Conservation (phyloP, 1,140 invertebrate genomes). For the Hetaerina americana region DNA sequence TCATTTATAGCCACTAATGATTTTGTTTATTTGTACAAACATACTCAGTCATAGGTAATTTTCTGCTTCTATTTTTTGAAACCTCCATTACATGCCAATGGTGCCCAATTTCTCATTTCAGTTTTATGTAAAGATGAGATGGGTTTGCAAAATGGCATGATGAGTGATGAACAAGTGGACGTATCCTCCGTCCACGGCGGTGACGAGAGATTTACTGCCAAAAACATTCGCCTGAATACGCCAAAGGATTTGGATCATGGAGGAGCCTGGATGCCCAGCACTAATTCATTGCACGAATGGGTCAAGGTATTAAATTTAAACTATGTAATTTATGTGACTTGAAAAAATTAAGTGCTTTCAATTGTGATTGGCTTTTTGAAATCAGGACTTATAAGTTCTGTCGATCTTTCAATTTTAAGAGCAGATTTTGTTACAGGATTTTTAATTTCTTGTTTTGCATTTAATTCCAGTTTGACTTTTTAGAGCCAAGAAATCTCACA, state of each 20-base stretch:
- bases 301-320: conserved; percentile 32
- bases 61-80: no score
- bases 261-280: conserved; percentile 42
- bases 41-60: no score
- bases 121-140: conserved; percentile 44
- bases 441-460: conserved; percentile 9
- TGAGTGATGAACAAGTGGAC: conserved; percentile 42
- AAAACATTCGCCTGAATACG: conserved; percentile 21
- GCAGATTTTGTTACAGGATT: neutral
- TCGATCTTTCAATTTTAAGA: neutral
- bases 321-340: neutral
- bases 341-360: neutral
- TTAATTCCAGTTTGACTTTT: conserved; percentile 54
- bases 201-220: conserved; percentile 10
- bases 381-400: no score
- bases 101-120: no score
- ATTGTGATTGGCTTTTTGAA: no score
- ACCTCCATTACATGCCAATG: no score
- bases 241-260: conserved; percentile 26
- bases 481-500: conserved; percentile 55
- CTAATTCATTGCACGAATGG: conserved; percentile 47
- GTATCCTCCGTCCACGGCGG: conserved; percentile 32
- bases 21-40: no score
- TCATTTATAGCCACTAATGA: no score
- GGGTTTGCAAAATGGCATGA: conserved; percentile 42